Conservation (phyloP, 1,140 invertebrate species). For the Drosophila nigrodunni region DNA sequence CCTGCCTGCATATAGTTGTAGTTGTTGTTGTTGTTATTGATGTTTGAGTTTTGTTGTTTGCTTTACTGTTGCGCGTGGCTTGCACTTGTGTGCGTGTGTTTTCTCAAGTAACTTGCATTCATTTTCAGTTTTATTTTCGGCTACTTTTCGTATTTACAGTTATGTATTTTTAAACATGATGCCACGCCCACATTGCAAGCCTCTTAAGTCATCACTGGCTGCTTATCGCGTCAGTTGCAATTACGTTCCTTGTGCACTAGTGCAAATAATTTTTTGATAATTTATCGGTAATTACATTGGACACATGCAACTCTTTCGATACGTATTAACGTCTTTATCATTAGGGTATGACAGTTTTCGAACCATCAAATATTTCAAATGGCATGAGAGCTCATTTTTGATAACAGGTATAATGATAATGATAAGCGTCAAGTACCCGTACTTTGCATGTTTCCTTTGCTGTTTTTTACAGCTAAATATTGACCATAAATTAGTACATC, state of each 20-base stretch:
- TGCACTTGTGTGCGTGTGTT: conserved; percentile 38
- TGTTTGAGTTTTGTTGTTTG: conserved; percentile 59
- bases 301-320: too few species aligned
- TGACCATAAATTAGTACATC: conserved; percentile 23
- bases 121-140: conserved; percentile 43
- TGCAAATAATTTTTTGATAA: background rate
- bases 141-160: conserved; percentile 45
- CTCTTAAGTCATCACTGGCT: conserved; percentile 36
- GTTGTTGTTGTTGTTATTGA: conserved; percentile 47
- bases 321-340: background rate
- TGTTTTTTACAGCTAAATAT: background rate
- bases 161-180: conserved; percentile 48
- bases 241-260: background rate
- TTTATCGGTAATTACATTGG: background rate
- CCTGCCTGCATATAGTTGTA: conserved; percentile 18
- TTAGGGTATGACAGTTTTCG: background rate
- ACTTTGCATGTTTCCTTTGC: background rate
- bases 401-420: conserved; percentile 4
- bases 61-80: conserved; percentile 70
- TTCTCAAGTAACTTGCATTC: conserved; percentile 65
- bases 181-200: conserved; percentile 33
- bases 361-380: background rate
- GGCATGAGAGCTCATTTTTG: background rate
- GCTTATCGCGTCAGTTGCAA: conserved; percentile 8
- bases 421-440: background rate